Percentiles rank a stretch among this genome's conserved stretches.
Evolutionary conservation across 2,888 invertebrate species (phyloP).

Genomic region (Meta bourneti): DNA sequence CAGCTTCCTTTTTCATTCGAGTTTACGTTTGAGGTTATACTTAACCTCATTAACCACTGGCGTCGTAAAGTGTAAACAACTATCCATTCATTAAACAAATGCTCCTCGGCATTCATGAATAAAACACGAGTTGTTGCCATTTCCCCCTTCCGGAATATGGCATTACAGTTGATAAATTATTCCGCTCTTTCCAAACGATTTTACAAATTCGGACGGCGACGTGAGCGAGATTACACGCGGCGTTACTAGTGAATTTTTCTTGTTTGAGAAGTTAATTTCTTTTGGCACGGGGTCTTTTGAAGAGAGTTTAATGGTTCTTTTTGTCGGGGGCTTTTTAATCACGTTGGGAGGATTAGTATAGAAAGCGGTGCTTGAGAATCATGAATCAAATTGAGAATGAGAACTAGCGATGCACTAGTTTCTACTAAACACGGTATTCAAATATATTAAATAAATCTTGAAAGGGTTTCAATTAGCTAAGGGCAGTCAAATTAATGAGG

Average conservation of each 20-base stretch:
- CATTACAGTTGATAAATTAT: slow-evolving; percentile 62
- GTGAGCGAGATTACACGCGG: slow-evolving; percentile 20
- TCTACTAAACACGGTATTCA: neutral
- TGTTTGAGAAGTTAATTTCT: slow-evolving; percentile 52
- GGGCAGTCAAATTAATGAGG: too few relatives aligned
- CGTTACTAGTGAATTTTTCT: slow-evolving; percentile 28
- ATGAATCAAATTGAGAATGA: neutral
- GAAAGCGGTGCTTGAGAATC: neutral
- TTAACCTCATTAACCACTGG: slow-evolving; percentile 53
- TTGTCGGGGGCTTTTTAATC: neutral
- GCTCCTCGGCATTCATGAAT: slow-evolving; percentile 46
- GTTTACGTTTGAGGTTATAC: slow-evolving; percentile 15
- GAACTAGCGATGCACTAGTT: neutral
- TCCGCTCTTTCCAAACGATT: slow-evolving; percentile 30
- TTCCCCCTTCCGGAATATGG: slow-evolving; percentile 27
- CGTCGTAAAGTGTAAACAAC: slow-evolving; percentile 62
- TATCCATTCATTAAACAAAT: slow-evolving; percentile 67
- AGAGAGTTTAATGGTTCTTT: neutral
- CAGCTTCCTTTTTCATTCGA: neutral
- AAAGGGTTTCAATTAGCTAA: too few relatives aligned
- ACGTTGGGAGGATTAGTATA: neutral
- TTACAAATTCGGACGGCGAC: slow-evolving; percentile 14
- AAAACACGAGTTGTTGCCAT: slow-evolving; percentile 59
- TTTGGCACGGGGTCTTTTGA: neutral
- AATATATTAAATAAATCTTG: too few relatives aligned